Conservation (phyloP, 2,113 vertebrate species). For the Platysternon megacephalum region DNA sequence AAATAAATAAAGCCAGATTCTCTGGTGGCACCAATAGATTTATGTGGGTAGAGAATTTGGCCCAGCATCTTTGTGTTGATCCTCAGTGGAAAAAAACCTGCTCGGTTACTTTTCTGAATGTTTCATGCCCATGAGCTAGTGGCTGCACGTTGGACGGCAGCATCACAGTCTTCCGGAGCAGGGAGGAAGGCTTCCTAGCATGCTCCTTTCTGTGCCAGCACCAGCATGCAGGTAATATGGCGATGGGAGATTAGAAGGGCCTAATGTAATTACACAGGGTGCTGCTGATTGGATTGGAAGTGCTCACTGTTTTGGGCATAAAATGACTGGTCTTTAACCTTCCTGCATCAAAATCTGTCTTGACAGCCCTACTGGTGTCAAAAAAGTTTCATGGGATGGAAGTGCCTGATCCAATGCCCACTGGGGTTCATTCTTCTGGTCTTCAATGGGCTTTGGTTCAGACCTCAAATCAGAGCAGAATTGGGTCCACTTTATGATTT, state of each 20-base stretch:
- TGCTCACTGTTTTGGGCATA: background rate
- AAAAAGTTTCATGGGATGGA: background rate
- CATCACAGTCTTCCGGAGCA: background rate
- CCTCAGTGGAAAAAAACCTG: fast-evolving
- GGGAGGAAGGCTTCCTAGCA: background rate
- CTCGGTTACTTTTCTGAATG: background rate
- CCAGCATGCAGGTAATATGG: background rate
- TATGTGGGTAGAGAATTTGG: background rate
- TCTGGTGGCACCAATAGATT: constrained; percentile 4
- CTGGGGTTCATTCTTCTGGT: background rate
- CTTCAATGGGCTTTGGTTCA: background rate
- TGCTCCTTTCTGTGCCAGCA: fast-evolving
- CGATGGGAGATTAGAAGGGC: background rate
- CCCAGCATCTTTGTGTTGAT: background rate
- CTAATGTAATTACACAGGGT: background rate
- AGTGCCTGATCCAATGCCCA: background rate
- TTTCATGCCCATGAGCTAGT: background rate
- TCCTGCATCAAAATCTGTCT: background rate
- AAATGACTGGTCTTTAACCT: background rate
- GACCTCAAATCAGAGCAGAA: background rate
- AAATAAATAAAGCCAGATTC: background rate
- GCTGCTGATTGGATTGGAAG: background rate
- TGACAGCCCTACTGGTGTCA: background rate
- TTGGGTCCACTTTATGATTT: background rate
- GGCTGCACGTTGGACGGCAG: background rate